phyloP scores from a whole-genome alignment of 1,140 invertebrate genomes.

The Ips typographus region DNA sequence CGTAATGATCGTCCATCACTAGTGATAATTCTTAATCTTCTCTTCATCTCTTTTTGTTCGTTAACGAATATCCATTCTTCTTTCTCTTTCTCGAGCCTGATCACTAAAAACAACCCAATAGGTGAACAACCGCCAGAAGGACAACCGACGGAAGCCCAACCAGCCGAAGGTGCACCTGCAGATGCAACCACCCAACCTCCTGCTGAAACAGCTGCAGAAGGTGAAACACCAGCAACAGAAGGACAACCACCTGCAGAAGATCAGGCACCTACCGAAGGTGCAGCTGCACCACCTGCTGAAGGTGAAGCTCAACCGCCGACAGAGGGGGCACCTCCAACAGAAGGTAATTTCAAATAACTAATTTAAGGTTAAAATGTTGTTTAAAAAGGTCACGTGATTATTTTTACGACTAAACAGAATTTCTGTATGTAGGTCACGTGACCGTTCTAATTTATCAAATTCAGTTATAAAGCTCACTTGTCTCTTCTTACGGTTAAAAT shows the following conservation, averaged over 20 bases:
- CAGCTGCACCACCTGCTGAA: conserved; percentile 51
- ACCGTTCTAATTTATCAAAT: too few species aligned
- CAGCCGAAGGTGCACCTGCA: conserved; percentile 8
- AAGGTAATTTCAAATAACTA: conserved; percentile 27
- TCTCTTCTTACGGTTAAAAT: too few species aligned
- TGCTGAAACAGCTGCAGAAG: conserved; percentile 27
- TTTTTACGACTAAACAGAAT: too few species aligned
- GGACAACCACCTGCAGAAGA: conserved; percentile 52
- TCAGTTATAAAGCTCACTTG: too few species aligned
- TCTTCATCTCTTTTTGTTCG: too few species aligned
- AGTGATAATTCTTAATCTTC: too few species aligned
- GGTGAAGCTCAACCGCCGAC: conserved; percentile 42
- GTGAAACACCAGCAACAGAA: conserved; percentile 40
- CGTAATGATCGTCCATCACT: too few species aligned
- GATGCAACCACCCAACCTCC: conserved; percentile 16
- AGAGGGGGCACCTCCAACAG: conserved; percentile 51
- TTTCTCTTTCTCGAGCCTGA: too few species aligned
- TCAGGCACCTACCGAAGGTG: conserved; percentile 55
- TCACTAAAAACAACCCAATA: background rate
- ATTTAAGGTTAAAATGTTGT: conserved; percentile 1
- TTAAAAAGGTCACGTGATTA: too few species aligned
- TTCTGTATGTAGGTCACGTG: too few species aligned
- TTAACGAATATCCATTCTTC: too few species aligned
- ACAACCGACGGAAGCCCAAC: conserved; percentile 12
- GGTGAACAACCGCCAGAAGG: background rate